Percentiles rank a stretch among this genome's conserved stretches.
These are phyloP conservation scores for Schizaphis graminum DNA, from an alignment of 2,888 invertebrate species.

Conservation along the genomic window DNA sequence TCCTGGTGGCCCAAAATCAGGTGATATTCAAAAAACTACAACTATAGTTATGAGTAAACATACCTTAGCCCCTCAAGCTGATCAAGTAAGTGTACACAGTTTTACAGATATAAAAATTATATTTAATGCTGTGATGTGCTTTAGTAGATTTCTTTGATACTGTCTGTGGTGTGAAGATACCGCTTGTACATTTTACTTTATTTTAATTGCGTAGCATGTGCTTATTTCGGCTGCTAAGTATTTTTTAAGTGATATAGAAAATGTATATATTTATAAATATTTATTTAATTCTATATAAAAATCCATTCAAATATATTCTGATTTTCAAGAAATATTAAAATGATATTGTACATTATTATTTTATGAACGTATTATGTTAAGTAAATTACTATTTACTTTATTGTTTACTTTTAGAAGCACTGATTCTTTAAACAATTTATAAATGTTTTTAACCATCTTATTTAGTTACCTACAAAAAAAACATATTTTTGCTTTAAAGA, in stretches of 20 bases:
- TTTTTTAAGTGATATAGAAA: conserved; percentile 29
- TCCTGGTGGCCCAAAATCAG: conserved; percentile 76
- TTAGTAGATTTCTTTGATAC: conserved; percentile 53
- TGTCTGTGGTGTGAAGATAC: conserved; percentile 59
- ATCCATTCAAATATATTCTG: neutral
- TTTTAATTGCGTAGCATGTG: conserved; percentile 64
- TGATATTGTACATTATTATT: conserved; percentile 18
- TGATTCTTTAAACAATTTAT: conserved; percentile 36
- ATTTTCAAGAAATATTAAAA: neutral
- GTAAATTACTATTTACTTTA: conserved; percentile 25
- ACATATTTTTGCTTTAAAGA: neutral
- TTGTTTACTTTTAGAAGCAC: conserved; percentile 38
- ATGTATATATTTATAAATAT: neutral
- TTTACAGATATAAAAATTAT: neutral
- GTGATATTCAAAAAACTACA: conserved; percentile 84
- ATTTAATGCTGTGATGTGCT: conserved; percentile 50
- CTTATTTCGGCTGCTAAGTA: conserved; percentile 64
- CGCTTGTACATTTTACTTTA: conserved; percentile 46
- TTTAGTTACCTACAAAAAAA: neutral
- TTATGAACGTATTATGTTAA: neutral
- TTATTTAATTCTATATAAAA: neutral
- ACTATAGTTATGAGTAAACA: conserved; percentile 96
- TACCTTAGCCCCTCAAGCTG: conserved; percentile 82
- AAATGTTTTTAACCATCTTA: neutral
- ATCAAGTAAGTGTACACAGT: conserved; percentile 64